These are phyloP conservation scores for Halocynthia roretzi DNA, from an alignment of 23 tunicate species.

Conservation along the genomic window DNA sequence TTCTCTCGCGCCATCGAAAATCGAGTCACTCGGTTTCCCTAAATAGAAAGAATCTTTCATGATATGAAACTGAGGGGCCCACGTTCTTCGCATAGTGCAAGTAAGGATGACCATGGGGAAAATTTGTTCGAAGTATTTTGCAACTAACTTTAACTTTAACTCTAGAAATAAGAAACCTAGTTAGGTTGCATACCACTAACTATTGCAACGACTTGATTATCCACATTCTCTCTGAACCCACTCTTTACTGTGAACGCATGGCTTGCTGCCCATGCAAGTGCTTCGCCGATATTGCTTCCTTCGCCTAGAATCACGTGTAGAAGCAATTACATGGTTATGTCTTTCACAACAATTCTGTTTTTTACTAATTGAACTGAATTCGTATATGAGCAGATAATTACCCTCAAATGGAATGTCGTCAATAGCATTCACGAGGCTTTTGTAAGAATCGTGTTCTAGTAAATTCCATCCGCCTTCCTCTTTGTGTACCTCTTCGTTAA, in stretches of 20 bases:
- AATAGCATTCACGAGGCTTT: slow-evolving; percentile 34
- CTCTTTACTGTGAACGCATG: background rate
- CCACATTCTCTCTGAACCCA: slow-evolving; percentile 1
- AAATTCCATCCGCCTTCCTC: slow-evolving; percentile 35
- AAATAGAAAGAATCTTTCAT: background rate
- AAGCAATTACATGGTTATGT: too few relatives aligned
- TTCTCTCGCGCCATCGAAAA: background rate
- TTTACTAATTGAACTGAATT: too few relatives aligned
- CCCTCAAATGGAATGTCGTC: slow-evolving; percentile 48
- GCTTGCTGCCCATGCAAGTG: slow-evolving; percentile 1
- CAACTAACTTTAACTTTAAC: too few relatives aligned
- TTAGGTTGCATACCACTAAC: background rate
- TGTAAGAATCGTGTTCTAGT: slow-evolving; percentile 20
- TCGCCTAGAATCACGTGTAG: background rate
- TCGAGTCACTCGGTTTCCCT: background rate
- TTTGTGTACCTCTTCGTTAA: slow-evolving; percentile 26
- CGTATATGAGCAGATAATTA: background rate
- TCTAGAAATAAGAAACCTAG: too few relatives aligned
- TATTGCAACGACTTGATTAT: slow-evolving; percentile 5
- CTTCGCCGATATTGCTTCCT: slow-evolving; percentile 5
- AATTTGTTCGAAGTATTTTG: too few relatives aligned
- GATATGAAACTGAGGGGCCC: background rate
- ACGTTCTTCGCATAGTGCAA: too few relatives aligned
- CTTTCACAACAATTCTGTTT: too few relatives aligned
- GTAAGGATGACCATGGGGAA: too few relatives aligned